Conservation (phyloP, 2,113 vertebrate genomes). For the Lipotes vexillifer region DNA sequence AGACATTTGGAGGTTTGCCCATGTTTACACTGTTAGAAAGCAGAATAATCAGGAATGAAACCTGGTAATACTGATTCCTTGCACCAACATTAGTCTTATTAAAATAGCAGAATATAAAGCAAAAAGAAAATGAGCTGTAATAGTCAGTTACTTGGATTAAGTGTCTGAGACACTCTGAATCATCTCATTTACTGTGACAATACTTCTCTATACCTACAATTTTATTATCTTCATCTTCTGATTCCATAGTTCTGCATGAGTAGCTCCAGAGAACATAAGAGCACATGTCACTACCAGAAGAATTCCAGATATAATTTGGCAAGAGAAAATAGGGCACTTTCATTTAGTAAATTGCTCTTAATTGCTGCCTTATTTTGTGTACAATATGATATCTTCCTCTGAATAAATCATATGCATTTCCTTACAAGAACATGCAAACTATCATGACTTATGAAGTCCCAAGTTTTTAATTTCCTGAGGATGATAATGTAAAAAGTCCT, state of each 20-base stretch:
- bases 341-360: neutral
- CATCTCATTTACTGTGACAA: neutral
- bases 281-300: neutral
- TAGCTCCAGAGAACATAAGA: neutral
- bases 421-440: neutral
- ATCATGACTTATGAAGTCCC: neutral
- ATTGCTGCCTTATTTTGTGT: neutral
- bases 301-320: neutral
- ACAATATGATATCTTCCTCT: neutral
- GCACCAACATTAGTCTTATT: neutral
- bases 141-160: neutral
- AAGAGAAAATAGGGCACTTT: neutral
- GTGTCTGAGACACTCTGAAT: neutral
- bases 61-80: neutral
- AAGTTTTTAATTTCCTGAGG: neutral
- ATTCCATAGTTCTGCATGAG: neutral
- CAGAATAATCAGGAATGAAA: neutral
- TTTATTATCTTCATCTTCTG: neutral
- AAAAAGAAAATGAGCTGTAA: neutral
- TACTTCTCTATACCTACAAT: neutral
- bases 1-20: neutral
- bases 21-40: neutral
- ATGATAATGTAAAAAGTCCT: neutral
- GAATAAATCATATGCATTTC: neutral
- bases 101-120: neutral